Conservation (phyloP, 1,140 invertebrate genomes). For the Brachionus sp. region DNA sequence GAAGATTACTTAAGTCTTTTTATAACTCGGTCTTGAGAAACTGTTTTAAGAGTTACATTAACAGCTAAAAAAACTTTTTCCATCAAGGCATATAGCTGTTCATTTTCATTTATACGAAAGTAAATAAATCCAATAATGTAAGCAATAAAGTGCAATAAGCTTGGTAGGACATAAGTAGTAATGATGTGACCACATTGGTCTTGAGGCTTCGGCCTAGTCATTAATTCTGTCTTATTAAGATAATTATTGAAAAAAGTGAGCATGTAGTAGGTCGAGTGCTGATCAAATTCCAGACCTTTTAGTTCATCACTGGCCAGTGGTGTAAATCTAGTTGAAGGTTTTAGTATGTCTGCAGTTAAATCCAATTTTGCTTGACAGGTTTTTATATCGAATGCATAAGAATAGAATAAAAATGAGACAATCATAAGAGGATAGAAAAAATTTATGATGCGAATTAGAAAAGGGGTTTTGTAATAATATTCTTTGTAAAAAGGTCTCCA, state of each 20-base stretch:
- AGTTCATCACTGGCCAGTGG: constrained; percentile 46
- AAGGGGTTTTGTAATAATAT: constrained; percentile 49
- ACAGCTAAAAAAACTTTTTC: constrained; percentile 66
- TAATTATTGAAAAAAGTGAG: background rate
- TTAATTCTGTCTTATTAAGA: background rate
- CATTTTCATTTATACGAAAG: constrained; percentile 76
- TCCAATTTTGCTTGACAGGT: constrained; percentile 57
- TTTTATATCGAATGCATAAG: constrained; percentile 55
- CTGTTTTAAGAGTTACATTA: constrained; percentile 12
- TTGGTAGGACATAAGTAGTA: constrained; percentile 75
- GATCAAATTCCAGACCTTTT: background rate
- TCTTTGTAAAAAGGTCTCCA: constrained; percentile 55
- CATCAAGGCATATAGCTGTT: constrained; percentile 82
- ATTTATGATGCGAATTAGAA: constrained; percentile 51
- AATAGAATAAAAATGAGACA: constrained; percentile 53
- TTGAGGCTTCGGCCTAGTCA: background rate
- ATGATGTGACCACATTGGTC: constrained; percentile 56
- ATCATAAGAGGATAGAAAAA: constrained; percentile 52
- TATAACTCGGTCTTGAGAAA: constrained; percentile 36
- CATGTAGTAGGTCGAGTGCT: background rate
- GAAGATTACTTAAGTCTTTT: constrained; percentile 38
- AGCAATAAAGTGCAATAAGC: constrained; percentile 70
- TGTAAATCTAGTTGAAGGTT: constrained; percentile 9
- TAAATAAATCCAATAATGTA: constrained; percentile 74
- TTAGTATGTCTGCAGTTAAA: constrained; percentile 50